A percentile compares a stretch with the other conserved stretches of the same genome.
Conservation (phyloP, 2,888 invertebrate species). For the Kryphioiulus occultus region DNA sequence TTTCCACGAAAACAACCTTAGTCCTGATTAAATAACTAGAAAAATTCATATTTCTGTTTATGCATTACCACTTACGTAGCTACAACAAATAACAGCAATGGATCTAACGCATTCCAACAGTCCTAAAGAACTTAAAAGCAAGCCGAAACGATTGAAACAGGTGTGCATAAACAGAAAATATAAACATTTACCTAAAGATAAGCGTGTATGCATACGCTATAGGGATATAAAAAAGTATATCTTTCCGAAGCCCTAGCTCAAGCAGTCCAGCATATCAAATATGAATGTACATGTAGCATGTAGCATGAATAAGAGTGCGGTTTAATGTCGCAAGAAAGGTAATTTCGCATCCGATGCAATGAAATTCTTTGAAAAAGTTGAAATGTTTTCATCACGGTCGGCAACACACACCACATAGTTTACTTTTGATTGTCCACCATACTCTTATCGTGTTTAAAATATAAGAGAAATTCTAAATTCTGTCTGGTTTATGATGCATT, state of each 20-base stretch:
- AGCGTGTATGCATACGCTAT: not conserved
- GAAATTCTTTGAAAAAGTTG: not conserved
- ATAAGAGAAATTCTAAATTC: not conserved
- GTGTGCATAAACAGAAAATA: conserved; percentile 25
- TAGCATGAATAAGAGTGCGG: not conserved
- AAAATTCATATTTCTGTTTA: not conserved
- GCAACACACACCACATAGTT: not conserved
- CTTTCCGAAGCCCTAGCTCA: not conserved
- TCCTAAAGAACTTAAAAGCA: not conserved
- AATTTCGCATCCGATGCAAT: not conserved
- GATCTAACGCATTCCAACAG: not conserved
- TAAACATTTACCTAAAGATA: not conserved
- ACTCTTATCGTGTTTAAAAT: not conserved
- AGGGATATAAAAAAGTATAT: not conserved
- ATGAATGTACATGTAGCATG: too few relatives aligned
- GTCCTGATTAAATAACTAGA: not conserved
- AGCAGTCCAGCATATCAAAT: not conserved
- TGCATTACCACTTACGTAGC: conserved; percentile 5
- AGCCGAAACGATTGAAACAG: conserved; percentile 6
- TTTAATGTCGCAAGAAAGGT: not conserved
- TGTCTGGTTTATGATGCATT: not conserved
- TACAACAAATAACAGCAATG: not conserved
- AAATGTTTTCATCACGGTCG: conserved; percentile 20
- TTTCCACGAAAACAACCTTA: not conserved
- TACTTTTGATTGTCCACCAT: not conserved